Conservation (phyloP, 2,888 invertebrate species). For the Galeopsomyia nigrocyanea region DNA sequence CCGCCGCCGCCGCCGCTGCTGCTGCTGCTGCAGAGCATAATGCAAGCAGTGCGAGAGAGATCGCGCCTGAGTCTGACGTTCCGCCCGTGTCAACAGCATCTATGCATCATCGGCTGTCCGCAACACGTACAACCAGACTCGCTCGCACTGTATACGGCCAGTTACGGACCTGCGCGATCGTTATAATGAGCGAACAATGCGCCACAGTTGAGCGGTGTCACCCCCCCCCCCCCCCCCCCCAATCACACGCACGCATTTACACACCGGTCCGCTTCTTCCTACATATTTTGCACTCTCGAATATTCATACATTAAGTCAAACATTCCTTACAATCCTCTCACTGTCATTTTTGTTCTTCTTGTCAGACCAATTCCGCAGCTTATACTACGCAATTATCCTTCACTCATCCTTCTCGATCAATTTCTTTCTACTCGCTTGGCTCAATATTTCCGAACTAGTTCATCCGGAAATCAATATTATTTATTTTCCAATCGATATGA, state of each 20-base stretch:
- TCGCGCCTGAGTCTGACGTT: slow-evolving; percentile 65
- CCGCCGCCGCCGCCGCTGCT: background rate
- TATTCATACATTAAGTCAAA: too few species aligned
- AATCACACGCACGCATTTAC: background rate
- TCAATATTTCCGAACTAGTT: too few species aligned
- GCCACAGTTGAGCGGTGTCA: slow-evolving; percentile 18
- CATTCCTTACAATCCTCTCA: too few species aligned
- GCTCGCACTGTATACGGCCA: slow-evolving; percentile 16
- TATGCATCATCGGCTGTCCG: slow-evolving; percentile 68
- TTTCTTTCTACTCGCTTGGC: too few species aligned
- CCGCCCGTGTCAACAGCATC: slow-evolving; percentile 67
- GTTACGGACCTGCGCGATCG: slow-evolving; percentile 33
- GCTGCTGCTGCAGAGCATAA: slow-evolving; percentile 28
- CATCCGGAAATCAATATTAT: background rate
- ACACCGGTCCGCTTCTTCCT: background rate
- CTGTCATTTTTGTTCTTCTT: too few species aligned
- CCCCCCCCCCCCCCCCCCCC: too few species aligned
- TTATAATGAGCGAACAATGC: slow-evolving; percentile 44
- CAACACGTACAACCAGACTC: slow-evolving; percentile 59
- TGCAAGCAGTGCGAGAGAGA: slow-evolving; percentile 14
- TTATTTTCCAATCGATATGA: slow-evolving; percentile 1
- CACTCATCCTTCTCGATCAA: too few species aligned
- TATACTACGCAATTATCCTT: too few species aligned
- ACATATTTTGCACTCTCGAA: too few species aligned
- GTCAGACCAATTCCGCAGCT: too few species aligned